Percentiles rank a stretch among this genome's conserved stretches.
phyloP scores from a whole-genome alignment of 1,140 invertebrate genomes.

The Drosophila pallidifrons region DNA sequence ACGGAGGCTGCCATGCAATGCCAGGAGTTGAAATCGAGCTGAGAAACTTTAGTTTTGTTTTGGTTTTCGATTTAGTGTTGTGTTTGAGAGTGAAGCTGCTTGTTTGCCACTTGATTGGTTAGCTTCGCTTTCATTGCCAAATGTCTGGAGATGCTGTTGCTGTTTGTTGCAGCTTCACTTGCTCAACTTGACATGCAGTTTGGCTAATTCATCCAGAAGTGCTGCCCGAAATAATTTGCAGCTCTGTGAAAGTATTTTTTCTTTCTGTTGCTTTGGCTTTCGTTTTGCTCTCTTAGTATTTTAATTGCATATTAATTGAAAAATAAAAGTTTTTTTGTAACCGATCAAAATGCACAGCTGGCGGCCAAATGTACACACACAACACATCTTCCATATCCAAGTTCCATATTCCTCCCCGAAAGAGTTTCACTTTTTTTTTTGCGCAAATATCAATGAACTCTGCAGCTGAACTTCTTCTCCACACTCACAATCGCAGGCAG shows the following conservation, averaged over 20 bases:
- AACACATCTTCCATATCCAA: slow-evolving; percentile 16
- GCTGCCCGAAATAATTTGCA: slow-evolving; percentile 77
- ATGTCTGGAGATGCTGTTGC: slow-evolving; percentile 35
- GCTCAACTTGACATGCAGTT: slow-evolving; percentile 65
- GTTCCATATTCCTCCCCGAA: slow-evolving; percentile 33
- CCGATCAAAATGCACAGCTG: slow-evolving; percentile 44
- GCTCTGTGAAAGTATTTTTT: slow-evolving; percentile 75
- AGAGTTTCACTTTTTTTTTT: slow-evolving; percentile 51
- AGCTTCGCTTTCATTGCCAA: slow-evolving; percentile 72
- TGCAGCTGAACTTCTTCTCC: slow-evolving; percentile 45
- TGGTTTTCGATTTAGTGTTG: background rate
- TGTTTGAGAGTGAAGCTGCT: slow-evolving; percentile 36
- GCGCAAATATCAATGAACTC: slow-evolving; percentile 56
- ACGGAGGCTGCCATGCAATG: slow-evolving; percentile 20
- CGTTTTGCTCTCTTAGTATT: slow-evolving; percentile 48
- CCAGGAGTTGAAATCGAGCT: slow-evolving; percentile 34
- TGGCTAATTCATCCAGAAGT: slow-evolving; percentile 78
- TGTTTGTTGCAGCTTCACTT: slow-evolving; percentile 49
- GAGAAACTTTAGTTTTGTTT: slow-evolving; percentile 6
- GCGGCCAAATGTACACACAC: slow-evolving; percentile 38
- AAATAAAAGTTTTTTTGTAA: slow-evolving; percentile 64
- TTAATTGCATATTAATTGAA: slow-evolving; percentile 82
- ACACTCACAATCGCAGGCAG: slow-evolving; percentile 68
- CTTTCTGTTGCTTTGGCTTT: slow-evolving; percentile 34
- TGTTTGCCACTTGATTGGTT: slow-evolving; percentile 68